Base-by-base conservation (phyloP, 2,113 vertebrate genomes). In the Epinephelus fuscoguttatus region DNA sequence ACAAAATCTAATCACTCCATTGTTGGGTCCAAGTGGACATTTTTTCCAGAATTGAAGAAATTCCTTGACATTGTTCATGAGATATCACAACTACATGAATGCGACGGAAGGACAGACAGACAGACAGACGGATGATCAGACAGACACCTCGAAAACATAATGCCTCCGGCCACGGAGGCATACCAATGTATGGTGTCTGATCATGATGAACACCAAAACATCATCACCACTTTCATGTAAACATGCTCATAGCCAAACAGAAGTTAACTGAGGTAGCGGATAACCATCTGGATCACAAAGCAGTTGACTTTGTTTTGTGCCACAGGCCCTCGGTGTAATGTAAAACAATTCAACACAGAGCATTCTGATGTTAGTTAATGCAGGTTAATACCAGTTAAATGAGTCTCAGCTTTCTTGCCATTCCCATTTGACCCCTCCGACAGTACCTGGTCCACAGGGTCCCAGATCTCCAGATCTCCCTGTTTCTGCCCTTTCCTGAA, bases 381-480 rank as follows among this genome's bases (percentile, higher is more conserved):
- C 4, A 13, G 15, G 30, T 55, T 25, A 30, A 47, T 14, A 19
- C 17, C 2, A 21, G 14, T 50, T 61, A 6, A 70, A 52, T 37
- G 50, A 47, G 53, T 59, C 14, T 62, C 4, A 15, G 18, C 37
- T 56, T n/a, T 30, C 4, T 14, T 27, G 7, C 11, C 15, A 33
- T 17, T 18, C 14, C 55, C 40, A 56, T 57, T 5, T 57, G 8
- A 37, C 25, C 30, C 2, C 15, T 14, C 3, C 25, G 4, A 21
- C 66, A 18, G 37, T 95, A 99, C 98, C 98, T 97, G 94, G 87
- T 99, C 97, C n/a, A 99, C 97, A 52, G 97, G 94, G 62, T 99
- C 98, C 98, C 98, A 99, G 95, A 99, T 98, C 79, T 95, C 96
- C 80, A 99, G 95, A 49, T 98, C 97, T 40, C 98, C 98, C 76